Conservation (phyloP, 64 coral and sea anemone species). For the Actinia tenebrosa region DNA sequence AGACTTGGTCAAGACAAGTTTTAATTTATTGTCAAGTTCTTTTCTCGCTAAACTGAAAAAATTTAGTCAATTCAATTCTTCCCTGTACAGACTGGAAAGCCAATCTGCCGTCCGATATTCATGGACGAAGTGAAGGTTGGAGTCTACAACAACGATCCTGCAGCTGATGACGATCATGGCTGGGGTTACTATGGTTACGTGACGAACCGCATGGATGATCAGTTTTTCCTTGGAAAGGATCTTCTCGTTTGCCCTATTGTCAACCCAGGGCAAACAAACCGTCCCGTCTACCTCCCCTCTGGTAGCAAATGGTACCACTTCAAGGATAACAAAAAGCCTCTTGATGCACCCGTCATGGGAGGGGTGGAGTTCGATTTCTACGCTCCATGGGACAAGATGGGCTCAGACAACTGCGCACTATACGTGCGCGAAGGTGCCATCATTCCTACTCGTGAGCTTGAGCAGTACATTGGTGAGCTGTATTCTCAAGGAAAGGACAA, state of each 20-base stretch:
- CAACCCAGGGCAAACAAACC: slow-evolving; percentile 69
- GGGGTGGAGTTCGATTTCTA: slow-evolving; percentile 75
- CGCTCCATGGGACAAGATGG: slow-evolving; percentile 51
- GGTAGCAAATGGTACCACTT: slow-evolving; percentile 66
- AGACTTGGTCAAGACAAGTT: too few relatives aligned
- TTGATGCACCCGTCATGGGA: slow-evolving; percentile 32
- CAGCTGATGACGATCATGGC: slow-evolving; percentile 41
- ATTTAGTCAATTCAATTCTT: neutral
- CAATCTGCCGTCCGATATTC: slow-evolving; percentile 68
- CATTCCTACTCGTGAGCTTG: slow-evolving; percentile 63
- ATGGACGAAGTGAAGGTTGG: slow-evolving; percentile 63
- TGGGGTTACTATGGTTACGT: slow-evolving; percentile 51
- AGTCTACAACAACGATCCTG: slow-evolving; percentile 54
- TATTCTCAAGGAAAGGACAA: slow-evolving; percentile 58
- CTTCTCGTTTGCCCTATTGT: slow-evolving; percentile 57
- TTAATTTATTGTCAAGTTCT: too few relatives aligned
- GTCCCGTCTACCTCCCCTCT: slow-evolving; percentile 60
- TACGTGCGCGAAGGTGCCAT: slow-evolving; percentile 69
- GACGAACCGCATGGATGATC: slow-evolving; percentile 61
- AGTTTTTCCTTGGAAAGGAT: slow-evolving; percentile 64
- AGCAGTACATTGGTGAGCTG: slow-evolving; percentile 75
- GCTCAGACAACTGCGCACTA: slow-evolving; percentile 61
- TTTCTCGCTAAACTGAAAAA: too few relatives aligned
- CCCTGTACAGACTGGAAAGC: slow-evolving; percentile 31
- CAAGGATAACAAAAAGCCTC: slow-evolving; percentile 46